Conservation (phyloP, 2,888 invertebrate species). For the Arctia plantaginis region DNA sequence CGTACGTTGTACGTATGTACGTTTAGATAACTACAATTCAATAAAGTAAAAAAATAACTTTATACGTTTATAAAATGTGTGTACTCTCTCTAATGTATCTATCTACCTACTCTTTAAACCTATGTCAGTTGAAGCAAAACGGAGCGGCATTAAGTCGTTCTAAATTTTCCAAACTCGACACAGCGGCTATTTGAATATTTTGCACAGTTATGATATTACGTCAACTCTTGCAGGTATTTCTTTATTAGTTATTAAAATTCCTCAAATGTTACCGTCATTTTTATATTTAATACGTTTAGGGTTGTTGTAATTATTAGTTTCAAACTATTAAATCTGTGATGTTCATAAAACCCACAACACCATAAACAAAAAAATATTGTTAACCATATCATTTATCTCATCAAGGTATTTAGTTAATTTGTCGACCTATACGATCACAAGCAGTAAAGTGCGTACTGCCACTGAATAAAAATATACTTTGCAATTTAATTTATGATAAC, state of each 20-base stretch:
- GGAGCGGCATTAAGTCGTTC: neutral
- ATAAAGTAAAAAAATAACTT: no score
- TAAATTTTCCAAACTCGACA: neutral
- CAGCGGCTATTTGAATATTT: neutral
- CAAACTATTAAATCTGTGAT: neutral
- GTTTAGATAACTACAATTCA: neutral
- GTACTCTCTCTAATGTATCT: no score
- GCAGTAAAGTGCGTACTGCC: no score
- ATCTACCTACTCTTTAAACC: neutral
- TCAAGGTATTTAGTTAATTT: neutral
- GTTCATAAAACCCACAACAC: neutral
- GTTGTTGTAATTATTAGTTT: constrained; percentile 3
- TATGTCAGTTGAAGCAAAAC: neutral
- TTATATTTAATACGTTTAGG: neutral
- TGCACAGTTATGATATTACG: neutral
- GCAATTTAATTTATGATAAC: no score
- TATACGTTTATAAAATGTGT: no score
- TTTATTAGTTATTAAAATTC: neutral
- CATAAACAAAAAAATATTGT: constrained; percentile 1
- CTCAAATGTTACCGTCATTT: neutral
- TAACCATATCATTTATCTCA: neutral
- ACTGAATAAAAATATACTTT: no score
- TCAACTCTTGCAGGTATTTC: neutral
- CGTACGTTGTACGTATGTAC: no score
- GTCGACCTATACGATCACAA: no score